Conservation (phyloP, 2,888 invertebrate genomes). For the Helleia helle region DNA sequence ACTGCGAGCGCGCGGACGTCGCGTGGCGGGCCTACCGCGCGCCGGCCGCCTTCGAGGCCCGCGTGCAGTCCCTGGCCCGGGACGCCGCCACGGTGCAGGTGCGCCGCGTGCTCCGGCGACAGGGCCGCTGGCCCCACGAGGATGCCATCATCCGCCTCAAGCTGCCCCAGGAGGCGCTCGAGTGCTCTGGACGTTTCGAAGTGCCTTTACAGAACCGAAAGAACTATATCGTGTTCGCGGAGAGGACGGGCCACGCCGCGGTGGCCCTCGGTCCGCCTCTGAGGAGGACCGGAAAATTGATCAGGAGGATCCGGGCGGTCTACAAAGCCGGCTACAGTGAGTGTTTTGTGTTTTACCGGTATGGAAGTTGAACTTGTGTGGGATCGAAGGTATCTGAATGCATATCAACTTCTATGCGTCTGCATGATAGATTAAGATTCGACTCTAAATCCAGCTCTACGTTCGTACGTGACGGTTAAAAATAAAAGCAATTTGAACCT, state of each 20-base stretch:
- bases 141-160: conserved; percentile 50
- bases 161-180: conserved; percentile 38
- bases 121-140: conserved; percentile 60
- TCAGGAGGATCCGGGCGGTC: conserved; percentile 62
- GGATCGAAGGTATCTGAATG: conserved; percentile 19
- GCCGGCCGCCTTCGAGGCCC: conserved; percentile 66
- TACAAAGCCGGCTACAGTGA: conserved; percentile 68
- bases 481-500: conserved; percentile 3
- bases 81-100: conserved; percentile 63
- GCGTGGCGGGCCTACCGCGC: conserved; percentile 69
- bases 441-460: conserved; percentile 7
- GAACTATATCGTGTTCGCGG: conserved; percentile 68
- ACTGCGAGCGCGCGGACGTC: conserved; percentile 70
- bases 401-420: conserved; percentile 39
- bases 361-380: conserved; percentile 28
- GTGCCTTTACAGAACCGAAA: conserved; percentile 56
- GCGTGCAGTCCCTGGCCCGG: conserved; percentile 54
- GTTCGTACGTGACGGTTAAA: not conserved
- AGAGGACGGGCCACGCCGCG: conserved; percentile 56
- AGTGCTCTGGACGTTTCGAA: conserved; percentile 63
- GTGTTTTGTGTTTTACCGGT: conserved; percentile 43
- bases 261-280: conserved; percentile 65
- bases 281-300: conserved; percentile 52
- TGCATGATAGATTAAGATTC: conserved; percentile 16
- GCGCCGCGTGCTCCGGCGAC: conserved; percentile 51